These are phyloP conservation scores for Urocynchramus pylzowi DNA, from an alignment of 2,113 vertebrate genomes.

Conservation along the genomic window DNA sequence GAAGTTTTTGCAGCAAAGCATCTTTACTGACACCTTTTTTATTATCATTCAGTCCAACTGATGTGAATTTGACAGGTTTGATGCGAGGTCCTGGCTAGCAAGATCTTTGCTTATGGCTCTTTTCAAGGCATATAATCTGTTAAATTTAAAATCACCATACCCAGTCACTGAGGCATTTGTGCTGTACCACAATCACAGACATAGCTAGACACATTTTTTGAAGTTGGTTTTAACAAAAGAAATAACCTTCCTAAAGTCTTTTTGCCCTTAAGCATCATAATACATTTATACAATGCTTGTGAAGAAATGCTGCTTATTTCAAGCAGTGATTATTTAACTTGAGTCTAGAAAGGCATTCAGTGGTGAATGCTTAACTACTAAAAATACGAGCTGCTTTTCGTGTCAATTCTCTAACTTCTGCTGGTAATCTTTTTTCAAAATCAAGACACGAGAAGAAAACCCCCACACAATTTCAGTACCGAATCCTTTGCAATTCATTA, in stretches of 20 bases:
- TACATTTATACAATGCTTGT: neutral
- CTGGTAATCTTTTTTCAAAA: constrained; percentile 30
- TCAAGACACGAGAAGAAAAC: constrained; percentile 30
- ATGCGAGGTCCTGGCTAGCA: neutral
- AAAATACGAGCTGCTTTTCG: constrained; percentile 9
- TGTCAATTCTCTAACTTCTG: constrained; percentile 40
- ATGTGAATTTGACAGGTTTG: neutral
- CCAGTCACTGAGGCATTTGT: constrained; percentile 33
- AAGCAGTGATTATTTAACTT: constrained; percentile 18
- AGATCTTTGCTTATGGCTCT: neutral
- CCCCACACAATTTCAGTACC: neutral
- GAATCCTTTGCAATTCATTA: constrained; percentile 50
- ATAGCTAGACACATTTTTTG: neutral
- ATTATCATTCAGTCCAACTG: neutral
- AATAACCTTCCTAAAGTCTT: constrained; percentile 54
- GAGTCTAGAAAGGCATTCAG: neutral
- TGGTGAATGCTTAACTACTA: constrained; percentile 19
- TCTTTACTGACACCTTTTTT: neutral
- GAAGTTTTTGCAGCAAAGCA: constrained; percentile 3
- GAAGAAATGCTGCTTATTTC: constrained; percentile 32
- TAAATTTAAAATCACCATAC: constrained; percentile 25
- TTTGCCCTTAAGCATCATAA: neutral
- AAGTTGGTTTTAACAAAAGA: constrained; percentile 23
- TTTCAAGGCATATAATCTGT: constrained; percentile 1
- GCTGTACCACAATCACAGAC: neutral